These are phyloP conservation scores for Heliconius aoede DNA, from an alignment of 2,888 invertebrate species.

Conservation along the genomic window DNA sequence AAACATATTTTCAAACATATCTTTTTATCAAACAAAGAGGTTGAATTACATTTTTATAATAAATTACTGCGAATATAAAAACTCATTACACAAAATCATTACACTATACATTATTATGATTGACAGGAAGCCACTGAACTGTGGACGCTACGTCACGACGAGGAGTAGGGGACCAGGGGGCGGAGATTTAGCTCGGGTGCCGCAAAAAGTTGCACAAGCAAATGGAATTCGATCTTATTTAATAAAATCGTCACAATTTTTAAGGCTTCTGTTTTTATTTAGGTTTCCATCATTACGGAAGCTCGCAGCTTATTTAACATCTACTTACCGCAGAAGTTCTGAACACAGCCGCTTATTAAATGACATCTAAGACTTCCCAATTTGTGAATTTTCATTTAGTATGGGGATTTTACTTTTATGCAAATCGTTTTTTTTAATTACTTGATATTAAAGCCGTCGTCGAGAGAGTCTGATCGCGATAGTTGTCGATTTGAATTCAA, in stretches of 20 bases:
- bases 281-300: conserved; percentile 13
- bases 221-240: conserved; percentile 28
- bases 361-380: background rate
- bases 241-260: conserved; percentile 20
- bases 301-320: conserved; percentile 6
- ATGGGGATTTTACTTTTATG: background rate
- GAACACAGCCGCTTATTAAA: conserved; percentile 2
- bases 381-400: background rate
- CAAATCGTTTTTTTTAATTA: background rate
- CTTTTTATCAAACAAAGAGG: too few species aligned
- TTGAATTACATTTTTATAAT: too few species aligned
- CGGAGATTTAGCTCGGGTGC: too few species aligned
- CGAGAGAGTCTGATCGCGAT: background rate
- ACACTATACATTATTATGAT: conserved; percentile 14
- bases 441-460: background rate
- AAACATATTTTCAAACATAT: too few species aligned
- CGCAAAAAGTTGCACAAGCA: conserved; percentile 14
- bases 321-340: background rate
- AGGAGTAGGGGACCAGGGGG: background rate
- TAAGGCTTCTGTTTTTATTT: conserved; percentile 24
- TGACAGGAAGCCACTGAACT: conserved; percentile 7
- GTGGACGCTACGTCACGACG: background rate
- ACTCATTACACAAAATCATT: too few species aligned
- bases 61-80: too few species aligned
- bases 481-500: background rate